Base-by-base conservation (phyloP, 2,888 invertebrate genomes). In the Leptinotarsa juncta region DNA sequence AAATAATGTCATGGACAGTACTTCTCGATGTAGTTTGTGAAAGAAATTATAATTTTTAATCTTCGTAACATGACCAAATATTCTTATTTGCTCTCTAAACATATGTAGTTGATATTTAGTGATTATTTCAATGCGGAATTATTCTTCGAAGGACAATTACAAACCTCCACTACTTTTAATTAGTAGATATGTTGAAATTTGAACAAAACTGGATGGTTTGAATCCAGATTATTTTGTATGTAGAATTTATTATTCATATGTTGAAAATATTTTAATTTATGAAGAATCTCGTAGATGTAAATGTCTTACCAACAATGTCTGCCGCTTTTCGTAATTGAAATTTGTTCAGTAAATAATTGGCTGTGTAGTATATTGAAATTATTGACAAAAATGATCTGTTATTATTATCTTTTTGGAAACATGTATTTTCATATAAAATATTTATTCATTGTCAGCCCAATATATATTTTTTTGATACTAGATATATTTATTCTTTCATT, bases 401-500 rank as follows among this genome's bases (percentile, higher is more conserved):
- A 62, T 62, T 32, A n/a, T 32, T 62, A 32, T 32, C 62, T 62
- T 62, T 62, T 62, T 42, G 42, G 10, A 62, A 62, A 16, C 32
- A 62, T 62, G 62, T 62, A 62, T 62, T 62, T 62, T 62, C 62
- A 62, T 62, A 42, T 32, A 2, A 62, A 32, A 62, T 62, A n/a
- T 62, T 62, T 62, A 62, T 62, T 62, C 42, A 15, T 62, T 62
- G 42, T 62, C 62, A 62, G 42, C 16, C 26, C 42, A 62, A 62
- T 62, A 62, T 62, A 62, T 62, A 62, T 62, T 62, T 62, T 62
- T 62, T 62, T 42, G 62, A 62, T 62, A 62, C n/a, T 62, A 62
- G 26, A 14, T 32, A 10, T 14, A 15, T 57, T 12, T 42, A n/a
- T 62, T 32, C 15, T 62, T 62, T 32, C 26, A 60, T 60, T 62